Evolutionary conservation across 2,797 vertebrate genomes (phyloP).

Genomic region (Anabacerthia variegaticeps): DNA sequence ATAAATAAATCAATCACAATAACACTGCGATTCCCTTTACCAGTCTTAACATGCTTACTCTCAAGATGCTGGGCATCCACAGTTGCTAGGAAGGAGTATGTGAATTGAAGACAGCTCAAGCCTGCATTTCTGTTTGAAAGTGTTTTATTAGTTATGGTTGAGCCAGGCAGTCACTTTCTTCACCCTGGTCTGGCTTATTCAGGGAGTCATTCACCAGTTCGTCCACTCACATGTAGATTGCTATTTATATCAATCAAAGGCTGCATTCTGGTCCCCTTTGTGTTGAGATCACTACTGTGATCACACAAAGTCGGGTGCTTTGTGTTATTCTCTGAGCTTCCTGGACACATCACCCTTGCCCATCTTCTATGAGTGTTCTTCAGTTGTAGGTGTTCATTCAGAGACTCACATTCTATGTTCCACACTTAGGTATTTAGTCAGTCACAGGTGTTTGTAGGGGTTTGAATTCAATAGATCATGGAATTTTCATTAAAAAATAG

Average conservation of each 20-base stretch:
- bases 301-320: not conserved
- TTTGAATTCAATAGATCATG: not conserved
- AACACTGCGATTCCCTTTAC: not conserved
- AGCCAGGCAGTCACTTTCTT: not conserved
- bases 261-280: not conserved
- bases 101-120: not conserved
- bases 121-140: not conserved
- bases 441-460: not conserved
- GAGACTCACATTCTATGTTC: accelerated
- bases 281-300: not conserved
- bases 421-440: not conserved
- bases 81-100: not conserved
- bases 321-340: not conserved
- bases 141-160: not conserved
- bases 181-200: not conserved
- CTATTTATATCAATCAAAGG: not conserved
- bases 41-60: accelerated
- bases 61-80: not conserved
- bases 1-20: not conserved
- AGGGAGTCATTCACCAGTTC: not conserved
- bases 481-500: not conserved
- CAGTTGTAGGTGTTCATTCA: not conserved
- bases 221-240: not conserved
- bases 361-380: not conserved
- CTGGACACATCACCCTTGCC: not conserved